A percentile compares a stretch with the other conserved stretches of the same genome.
These are phyloP conservation scores for Gymnothorax reevesii DNA, from an alignment of 2,797 vertebrate genomes.

Conservation along the genomic window DNA sequence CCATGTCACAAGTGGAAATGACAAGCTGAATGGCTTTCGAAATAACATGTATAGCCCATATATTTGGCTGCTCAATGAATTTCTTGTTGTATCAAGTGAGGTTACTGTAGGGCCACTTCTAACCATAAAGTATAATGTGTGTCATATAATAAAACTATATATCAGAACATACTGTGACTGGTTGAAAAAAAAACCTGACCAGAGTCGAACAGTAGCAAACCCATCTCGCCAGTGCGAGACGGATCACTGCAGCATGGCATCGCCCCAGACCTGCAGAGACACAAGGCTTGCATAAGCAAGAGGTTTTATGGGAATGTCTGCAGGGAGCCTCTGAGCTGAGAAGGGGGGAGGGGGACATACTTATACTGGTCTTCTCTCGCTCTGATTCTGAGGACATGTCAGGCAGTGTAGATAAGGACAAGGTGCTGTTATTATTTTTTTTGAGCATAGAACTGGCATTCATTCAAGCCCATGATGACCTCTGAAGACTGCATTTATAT, in stretches of 20 bases:
- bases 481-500: background rate
- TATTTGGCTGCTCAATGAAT: background rate
- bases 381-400: background rate
- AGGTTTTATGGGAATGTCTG: background rate
- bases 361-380: background rate
- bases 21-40: background rate
- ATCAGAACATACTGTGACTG: background rate
- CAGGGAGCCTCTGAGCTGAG: background rate
- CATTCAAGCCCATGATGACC: background rate
- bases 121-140: background rate
- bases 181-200: background rate
- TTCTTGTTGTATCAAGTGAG: background rate
- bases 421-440: background rate
- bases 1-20: background rate
- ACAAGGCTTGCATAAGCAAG: background rate
- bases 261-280: constrained; percentile 1
- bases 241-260: background rate
- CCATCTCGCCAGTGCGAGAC: background rate
- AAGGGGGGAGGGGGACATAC: background rate
- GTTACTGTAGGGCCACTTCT: background rate
- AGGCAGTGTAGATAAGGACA: background rate
- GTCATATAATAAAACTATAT: background rate
- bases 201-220: background rate
- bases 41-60: background rate
- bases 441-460: background rate